These are phyloP conservation scores for Amphilophus citrinellus DNA, from an alignment of 2,113 vertebrate genomes.

Conservation along the genomic window DNA sequence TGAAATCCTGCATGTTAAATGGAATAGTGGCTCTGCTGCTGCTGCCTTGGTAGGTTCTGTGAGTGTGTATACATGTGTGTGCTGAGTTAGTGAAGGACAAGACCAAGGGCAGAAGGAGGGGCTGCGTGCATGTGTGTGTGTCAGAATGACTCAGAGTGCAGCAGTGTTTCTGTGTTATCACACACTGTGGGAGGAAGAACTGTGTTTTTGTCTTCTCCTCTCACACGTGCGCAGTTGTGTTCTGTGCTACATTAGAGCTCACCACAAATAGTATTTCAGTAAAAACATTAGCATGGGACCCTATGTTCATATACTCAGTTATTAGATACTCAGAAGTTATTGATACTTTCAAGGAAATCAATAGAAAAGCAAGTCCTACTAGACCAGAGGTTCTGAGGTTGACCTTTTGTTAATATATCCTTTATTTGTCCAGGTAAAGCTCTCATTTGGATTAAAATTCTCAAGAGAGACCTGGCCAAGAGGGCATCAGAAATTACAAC, in stretches of 20 bases:
- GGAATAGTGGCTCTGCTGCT: background rate
- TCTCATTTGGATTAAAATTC: background rate
- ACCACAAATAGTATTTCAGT: constrained; percentile 28
- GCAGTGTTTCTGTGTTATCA: constrained; percentile 53
- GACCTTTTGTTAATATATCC: background rate
- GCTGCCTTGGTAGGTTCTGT: constrained; percentile 1
- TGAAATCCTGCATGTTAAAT: constrained; percentile 5
- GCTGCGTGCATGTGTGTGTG: constrained; percentile 31
- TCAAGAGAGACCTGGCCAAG: background rate
- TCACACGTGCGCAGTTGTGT: constrained; percentile 14
- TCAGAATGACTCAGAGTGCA: constrained; percentile 59
- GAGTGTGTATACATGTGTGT: constrained; percentile 28
- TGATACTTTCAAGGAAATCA: background rate
- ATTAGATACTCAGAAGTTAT: background rate
- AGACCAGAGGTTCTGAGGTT: background rate
- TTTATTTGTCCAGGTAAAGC: background rate
- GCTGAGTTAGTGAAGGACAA: constrained; percentile 51
- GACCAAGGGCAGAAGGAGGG: constrained; percentile 52
- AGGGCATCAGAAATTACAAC: background rate
- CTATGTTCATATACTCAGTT: background rate
- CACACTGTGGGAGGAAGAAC: constrained; percentile 56
- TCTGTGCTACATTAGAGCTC: constrained; percentile 22
- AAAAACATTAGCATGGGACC: background rate
- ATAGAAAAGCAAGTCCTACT: background rate
- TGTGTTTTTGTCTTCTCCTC: constrained; percentile 30